These are phyloP conservation scores for Micromussa lordhowensis DNA, from an alignment of 92 coral and sea anemone genomes.

Conservation along the genomic window DNA sequence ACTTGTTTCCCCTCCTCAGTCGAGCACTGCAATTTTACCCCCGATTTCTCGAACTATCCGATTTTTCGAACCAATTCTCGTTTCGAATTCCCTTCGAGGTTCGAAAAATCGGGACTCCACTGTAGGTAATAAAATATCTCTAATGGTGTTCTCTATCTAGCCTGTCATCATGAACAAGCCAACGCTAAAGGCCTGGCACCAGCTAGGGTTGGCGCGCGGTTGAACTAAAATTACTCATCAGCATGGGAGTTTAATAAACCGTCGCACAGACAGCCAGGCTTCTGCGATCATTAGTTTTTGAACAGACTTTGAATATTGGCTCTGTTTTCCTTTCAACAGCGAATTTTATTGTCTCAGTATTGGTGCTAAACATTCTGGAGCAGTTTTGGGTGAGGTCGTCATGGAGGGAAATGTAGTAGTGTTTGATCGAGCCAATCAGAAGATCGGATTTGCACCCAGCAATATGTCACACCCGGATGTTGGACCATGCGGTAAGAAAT, in stretches of 20 bases:
- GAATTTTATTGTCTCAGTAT: constrained; percentile 92
- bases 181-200: background rate
- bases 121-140: background rate
- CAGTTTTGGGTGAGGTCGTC: constrained; percentile 90
- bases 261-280: background rate
- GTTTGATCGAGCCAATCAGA: constrained; percentile 93
- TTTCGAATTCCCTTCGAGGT: too few species aligned
- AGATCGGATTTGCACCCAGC: constrained; percentile 96
- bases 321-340: constrained; percentile 31
- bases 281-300: background rate
- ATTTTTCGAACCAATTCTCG: too few species aligned
- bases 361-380: constrained; percentile 86
- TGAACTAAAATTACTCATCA: too few species aligned
- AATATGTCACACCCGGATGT: constrained; percentile 85
- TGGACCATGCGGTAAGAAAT: constrained; percentile 88
- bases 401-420: constrained; percentile 95
- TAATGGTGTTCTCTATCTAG: background rate
- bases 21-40: too few species aligned
- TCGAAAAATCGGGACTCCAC: too few species aligned
- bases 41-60: too few species aligned
- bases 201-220: background rate
- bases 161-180: background rate
- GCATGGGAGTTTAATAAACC: background rate
- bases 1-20: too few species aligned
- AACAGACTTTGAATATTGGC: background rate